A percentile compares a stretch with the other conserved stretches of the same genome.
Conservation (phyloP, 2,797 vertebrate genomes). For the Pangasius krempfi region DNA sequence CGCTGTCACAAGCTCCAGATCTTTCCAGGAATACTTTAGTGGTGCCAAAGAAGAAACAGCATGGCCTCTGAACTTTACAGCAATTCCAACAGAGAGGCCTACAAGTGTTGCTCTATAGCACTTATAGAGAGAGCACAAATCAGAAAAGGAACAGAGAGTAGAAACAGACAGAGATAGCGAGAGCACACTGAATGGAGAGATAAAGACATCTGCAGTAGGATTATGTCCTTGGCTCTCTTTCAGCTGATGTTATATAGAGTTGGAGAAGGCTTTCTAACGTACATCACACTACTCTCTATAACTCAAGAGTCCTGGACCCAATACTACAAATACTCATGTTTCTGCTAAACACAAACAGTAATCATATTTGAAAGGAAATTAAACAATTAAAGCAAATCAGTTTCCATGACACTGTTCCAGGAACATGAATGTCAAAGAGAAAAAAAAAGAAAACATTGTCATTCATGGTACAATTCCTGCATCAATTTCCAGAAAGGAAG, state of each 20-base stretch:
- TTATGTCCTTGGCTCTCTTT: constrained; percentile 26
- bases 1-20: constrained; percentile 65
- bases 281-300: not conserved
- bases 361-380: not conserved
- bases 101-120: not conserved
- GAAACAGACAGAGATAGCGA: not conserved
- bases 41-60: constrained; percentile 33
- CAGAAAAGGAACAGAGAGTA: not conserved
- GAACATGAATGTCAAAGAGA: not conserved
- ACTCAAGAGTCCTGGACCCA: not conserved
- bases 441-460: too few relatives aligned
- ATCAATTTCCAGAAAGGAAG: not conserved
- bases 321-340: not conserved
- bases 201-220: constrained; percentile 31
- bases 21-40: constrained; percentile 50
- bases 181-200: constrained; percentile 6
- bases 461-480: not conserved
- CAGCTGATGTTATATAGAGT: constrained; percentile 12
- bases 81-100: constrained; percentile 27
- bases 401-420: not conserved
- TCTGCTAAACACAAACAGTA: not conserved
- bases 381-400: not conserved
- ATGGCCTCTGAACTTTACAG: constrained; percentile 61
- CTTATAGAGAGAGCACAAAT: not conserved
- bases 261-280: constrained; percentile 9